Base-by-base conservation (phyloP, 2,113 vertebrate species). In the Microcebus griseorufus region DNA sequence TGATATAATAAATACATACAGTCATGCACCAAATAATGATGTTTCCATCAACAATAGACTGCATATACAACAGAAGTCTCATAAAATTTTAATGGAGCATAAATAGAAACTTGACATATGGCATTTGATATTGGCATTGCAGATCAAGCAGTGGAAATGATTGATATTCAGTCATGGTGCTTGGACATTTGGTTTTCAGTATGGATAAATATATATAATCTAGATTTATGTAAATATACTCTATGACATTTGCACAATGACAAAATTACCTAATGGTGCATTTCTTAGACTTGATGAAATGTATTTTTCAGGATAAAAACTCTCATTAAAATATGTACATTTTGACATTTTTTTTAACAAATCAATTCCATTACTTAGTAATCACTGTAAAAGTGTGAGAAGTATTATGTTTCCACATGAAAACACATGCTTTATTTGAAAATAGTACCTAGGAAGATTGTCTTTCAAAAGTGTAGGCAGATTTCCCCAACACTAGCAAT, bases 331-430 rank as follows among this genome's bases (percentile, higher is more conserved):
- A 93, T n/a, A 85, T 22, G 42, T 75, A 60, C 72, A 39, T 81
- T 96, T 89, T 96, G 45, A 62, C 80, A 84, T 65, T 65, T 88
- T 81, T 89, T 62, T 78, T 89, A 85, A 94, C 45, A 79, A 89
- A 39, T 85, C 37, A 82, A 42, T 62, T 93, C 70, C 34, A 73
- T 72, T 93, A 89, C 39, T 93, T 93, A 84, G 64, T 27, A 83
- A 34, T 91, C 39, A 70, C 17, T 70, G 55, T n/a, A 67, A 95
- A 96, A 88, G 70, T 76, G 64, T 29, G 85, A 88, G 60, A 87
- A 87, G 6, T 73, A 29, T 85, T 90, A 22, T 82, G 17, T 88
- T 94, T 84, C 53, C 70, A 83, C 51, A 76, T 76, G 85, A 93
- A 94, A 88, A 88, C 18, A 80, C 27, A 32, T 13, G 37, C 51